These are phyloP conservation scores for Lepidothrix coronata DNA, from an alignment of 2,113 vertebrate species.

Conservation along the genomic window DNA sequence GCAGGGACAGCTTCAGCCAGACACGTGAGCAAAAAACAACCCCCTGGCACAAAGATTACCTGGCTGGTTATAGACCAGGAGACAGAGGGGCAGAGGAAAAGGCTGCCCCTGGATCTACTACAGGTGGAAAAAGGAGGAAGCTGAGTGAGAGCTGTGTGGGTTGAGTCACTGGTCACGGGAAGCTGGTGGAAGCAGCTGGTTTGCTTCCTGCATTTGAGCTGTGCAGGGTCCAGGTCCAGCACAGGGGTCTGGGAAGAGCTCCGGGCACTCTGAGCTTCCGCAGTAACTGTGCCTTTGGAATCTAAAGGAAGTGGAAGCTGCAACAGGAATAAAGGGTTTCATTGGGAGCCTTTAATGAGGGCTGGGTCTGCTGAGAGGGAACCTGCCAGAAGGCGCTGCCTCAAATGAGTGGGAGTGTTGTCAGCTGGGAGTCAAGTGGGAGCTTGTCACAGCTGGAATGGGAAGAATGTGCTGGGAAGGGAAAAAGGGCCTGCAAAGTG, in stretches of 20 bases:
- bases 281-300: background rate
- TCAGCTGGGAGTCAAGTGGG: slow-evolving; percentile 21
- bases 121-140: background rate
- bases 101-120: background rate
- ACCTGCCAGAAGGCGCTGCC: slow-evolving; percentile 8
- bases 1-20: background rate
- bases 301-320: background rate
- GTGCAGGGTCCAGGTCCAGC: background rate
- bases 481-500: background rate
- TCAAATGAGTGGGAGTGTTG: background rate
- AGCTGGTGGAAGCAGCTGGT: background rate
- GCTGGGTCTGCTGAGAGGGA: background rate
- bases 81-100: background rate
- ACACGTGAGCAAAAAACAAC: background rate
- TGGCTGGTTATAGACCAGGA: background rate
- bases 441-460: slow-evolving; percentile 5
- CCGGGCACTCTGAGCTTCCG: background rate
- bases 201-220: background rate
- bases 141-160: background rate
- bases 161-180: background rate
- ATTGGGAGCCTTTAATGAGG: background rate
- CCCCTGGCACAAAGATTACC: background rate
- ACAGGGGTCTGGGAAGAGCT: background rate
- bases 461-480: slow-evolving; percentile 13
- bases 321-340: background rate